Evolutionary conservation across 1,140 invertebrate genomes (phyloP).

Genomic region (Drosophila biarmipes): DNA sequence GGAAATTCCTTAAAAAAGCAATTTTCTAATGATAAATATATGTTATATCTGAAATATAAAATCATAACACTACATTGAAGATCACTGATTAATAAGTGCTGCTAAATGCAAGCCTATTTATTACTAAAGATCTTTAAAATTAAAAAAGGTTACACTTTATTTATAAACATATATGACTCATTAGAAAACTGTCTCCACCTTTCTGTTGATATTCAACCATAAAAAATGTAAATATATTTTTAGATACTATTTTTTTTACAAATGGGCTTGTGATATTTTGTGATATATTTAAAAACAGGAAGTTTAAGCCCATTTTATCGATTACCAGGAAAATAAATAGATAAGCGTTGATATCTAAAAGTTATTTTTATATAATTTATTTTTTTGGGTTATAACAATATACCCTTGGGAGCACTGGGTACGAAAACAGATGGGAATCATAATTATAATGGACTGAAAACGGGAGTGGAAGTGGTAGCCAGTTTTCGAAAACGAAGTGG

Average conservation of each 20-base stretch:
- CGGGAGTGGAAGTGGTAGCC: constrained; percentile 24
- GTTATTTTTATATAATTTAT: neutral
- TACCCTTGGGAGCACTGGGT: neutral
- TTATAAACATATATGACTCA: neutral
- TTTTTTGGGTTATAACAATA: neutral
- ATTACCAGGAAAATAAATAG: constrained; percentile 1
- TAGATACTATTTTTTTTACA: constrained; percentile 3
- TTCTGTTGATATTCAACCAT: neutral
- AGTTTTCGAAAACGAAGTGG: constrained; percentile 11
- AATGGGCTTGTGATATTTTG: neutral
- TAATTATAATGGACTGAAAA: constrained; percentile 32
- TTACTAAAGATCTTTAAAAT: too few species aligned
- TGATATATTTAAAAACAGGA: constrained; percentile 7
- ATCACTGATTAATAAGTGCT: neutral
- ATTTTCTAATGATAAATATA: too few species aligned
- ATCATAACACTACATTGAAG: neutral
- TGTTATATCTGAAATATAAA: too few species aligned
- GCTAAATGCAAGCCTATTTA: neutral
- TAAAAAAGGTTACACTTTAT: too few species aligned
- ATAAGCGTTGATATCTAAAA: constrained; percentile 6
- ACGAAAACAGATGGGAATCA: constrained; percentile 34
- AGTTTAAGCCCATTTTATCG: constrained; percentile 11
- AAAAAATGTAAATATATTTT: neutral
- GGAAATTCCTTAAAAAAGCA: too few species aligned
- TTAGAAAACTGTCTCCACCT: neutral